These are phyloP conservation scores for Hyperoplus immaculatus DNA, from an alignment of 2,797 vertebrate species.

Conservation along the genomic window DNA sequence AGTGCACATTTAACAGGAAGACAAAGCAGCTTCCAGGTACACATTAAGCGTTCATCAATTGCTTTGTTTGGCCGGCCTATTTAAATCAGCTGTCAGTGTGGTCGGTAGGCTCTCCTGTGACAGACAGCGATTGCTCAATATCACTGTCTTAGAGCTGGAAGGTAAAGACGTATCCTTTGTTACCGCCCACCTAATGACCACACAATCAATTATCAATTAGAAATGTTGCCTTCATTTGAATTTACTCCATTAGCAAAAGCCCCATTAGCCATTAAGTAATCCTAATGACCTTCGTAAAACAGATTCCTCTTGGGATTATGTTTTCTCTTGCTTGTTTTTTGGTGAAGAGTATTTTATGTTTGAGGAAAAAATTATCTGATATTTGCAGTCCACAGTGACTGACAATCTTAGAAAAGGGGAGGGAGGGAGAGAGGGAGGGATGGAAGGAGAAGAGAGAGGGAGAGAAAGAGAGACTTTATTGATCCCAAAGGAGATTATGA, in stretches of 20 bases:
- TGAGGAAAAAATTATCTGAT: conserved; percentile 1
- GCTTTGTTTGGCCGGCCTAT: conserved; percentile 19
- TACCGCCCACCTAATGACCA: conserved; percentile 53
- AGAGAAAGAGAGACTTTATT: no score
- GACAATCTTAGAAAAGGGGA: conserved; percentile 15
- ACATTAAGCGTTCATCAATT: conserved; percentile 34
- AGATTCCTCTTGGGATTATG: conserved; percentile 18
- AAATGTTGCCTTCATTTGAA: conserved; percentile 48
- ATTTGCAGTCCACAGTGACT: conserved; percentile 12
- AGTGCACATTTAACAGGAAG: conserved; percentile 1
- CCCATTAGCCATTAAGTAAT: conserved; percentile 29
- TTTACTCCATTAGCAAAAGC: conserved; percentile 46
- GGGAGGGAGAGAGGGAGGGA: conserved; percentile 21
- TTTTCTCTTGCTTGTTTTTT: conserved; percentile 6
- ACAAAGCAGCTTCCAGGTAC: conserved; percentile 12
- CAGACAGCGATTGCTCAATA: not conserved
- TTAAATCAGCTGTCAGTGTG: conserved; percentile 36
- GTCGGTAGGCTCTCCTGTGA: conserved; percentile 3
- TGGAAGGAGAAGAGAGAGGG: no score
- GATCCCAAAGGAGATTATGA: no score
- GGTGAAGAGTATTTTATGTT: not conserved
- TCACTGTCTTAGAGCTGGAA: not conserved
- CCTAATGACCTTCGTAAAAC: conserved; percentile 25
- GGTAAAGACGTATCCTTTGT: conserved; percentile 30
- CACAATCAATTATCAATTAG: conserved; percentile 66